Evolutionary conservation across 2,888 invertebrate genomes (phyloP).

Genomic region (Hydraecia micacea): DNA sequence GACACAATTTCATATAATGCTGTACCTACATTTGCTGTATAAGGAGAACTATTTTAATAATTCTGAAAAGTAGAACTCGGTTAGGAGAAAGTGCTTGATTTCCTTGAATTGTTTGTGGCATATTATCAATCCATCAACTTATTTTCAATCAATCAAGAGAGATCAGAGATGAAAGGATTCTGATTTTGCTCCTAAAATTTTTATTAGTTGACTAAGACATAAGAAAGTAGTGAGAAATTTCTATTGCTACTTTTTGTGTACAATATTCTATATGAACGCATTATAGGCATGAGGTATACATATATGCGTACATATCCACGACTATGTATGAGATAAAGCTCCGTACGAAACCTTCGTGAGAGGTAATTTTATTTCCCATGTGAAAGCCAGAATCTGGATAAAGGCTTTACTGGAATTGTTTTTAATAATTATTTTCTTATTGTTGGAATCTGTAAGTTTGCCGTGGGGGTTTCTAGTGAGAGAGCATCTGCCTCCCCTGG

Average conservation of each 20-base stretch:
- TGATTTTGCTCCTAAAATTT: not conserved
- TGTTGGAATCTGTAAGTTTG: constrained; percentile 84
- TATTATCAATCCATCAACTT: constrained; percentile 11
- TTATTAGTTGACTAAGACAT: not conserved
- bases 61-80: constrained; percentile 26
- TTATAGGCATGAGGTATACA: not conserved
- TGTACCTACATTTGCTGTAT: not conserved
- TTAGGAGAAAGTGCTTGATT: constrained; percentile 26
- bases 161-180: not conserved
- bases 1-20: constrained; percentile 25
- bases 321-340: constrained; percentile 33
- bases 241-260: not conserved
- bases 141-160: constrained; percentile 15
- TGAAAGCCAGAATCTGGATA: constrained; percentile 67
- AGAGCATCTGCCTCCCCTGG: constrained; percentile 88
- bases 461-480: constrained; percentile 84
- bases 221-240: not conserved
- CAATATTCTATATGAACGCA: not conserved
- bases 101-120: constrained; percentile 30
- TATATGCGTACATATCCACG: not conserved
- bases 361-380: constrained; percentile 62
- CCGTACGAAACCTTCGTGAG: constrained; percentile 26
- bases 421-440: constrained; percentile 86
- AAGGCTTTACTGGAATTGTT: constrained; percentile 73
- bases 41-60: constrained; percentile 26